Conservation (phyloP, 2,888 invertebrate species). For the Leucophenga maculata region DNA sequence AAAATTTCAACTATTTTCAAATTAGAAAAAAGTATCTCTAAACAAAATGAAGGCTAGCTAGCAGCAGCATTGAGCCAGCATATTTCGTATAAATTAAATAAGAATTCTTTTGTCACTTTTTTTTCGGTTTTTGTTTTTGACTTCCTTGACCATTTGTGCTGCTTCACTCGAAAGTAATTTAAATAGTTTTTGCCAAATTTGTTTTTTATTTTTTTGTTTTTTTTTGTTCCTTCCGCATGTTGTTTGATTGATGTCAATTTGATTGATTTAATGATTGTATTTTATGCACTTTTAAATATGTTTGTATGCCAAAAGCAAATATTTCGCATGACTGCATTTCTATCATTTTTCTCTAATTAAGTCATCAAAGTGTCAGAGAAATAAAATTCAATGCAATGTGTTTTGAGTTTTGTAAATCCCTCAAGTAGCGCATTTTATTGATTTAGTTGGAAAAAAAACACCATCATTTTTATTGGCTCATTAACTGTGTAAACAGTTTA, state of each 20-base stretch:
- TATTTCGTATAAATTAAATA: conserved; percentile 15
- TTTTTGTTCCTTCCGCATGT: not conserved
- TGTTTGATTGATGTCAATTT: too few species aligned
- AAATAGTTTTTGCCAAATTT: not conserved
- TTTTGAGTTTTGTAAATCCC: conserved; percentile 26
- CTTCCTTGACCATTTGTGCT: too few species aligned
- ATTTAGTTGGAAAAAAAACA: conserved; percentile 48
- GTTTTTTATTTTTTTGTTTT: not conserved
- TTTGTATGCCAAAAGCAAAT: not conserved
- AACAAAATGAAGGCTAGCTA: conserved; percentile 7
- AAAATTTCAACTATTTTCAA: conserved; percentile 40
- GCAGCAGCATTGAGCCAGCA: not conserved
- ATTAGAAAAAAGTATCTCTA: conserved; percentile 9
- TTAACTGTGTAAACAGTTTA: conserved; percentile 56
- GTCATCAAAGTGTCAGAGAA: not conserved
- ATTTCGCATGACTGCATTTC: not conserved
- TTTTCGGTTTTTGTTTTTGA: too few species aligned
- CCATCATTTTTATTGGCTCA: conserved; percentile 51
- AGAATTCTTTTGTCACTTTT: not conserved
- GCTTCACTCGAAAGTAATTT: too few species aligned
- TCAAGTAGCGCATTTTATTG: conserved; percentile 45
- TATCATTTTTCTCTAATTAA: not conserved
- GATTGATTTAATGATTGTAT: too few species aligned
- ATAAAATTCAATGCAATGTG: conserved; percentile 18
- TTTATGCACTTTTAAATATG: not conserved